Evolutionary conservation across 2,888 invertebrate genomes (phyloP).

Genomic region (Laothoe populi): DNA sequence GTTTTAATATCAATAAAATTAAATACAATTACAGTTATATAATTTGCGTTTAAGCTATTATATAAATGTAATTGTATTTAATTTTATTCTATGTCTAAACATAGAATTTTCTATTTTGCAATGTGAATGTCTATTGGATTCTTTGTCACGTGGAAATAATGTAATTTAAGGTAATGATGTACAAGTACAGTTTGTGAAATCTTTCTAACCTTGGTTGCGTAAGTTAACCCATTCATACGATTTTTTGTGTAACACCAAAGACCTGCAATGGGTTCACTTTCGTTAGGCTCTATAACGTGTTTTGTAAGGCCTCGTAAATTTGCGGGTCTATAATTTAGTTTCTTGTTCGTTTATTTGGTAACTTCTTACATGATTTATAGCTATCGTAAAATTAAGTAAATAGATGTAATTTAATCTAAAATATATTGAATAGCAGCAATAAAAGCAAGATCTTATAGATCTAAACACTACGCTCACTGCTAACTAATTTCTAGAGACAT

Average conservation of each 20-base stretch:
- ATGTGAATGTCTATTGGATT: background rate
- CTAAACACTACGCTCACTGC: no score
- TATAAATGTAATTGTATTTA: no score
- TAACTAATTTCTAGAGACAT: no score
- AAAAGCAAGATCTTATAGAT: no score
- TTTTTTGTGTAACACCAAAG: slow-evolving; percentile 12
- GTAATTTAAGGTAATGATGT: slow-evolving; percentile 14
- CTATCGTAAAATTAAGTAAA: no score
- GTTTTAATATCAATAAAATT: no score
- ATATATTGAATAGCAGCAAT: no score
- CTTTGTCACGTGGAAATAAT: background rate
- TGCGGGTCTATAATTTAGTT: background rate
- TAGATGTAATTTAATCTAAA: no score
- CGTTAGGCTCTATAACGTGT: background rate
- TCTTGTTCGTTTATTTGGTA: no score
- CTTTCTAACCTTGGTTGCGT: slow-evolving; percentile 6
- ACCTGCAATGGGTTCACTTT: background rate
- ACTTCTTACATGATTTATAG: no score
- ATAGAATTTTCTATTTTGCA: background rate
- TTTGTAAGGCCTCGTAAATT: background rate
- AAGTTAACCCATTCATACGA: background rate
- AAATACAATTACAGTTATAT: background rate
- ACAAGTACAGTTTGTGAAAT: slow-evolving; percentile 10
- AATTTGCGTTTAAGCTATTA: background rate
- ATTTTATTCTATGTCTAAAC: no score